A percentile compares a stretch with the other conserved stretches of the same genome.
Conservation (phyloP, 2,797 vertebrate species). For the Myotis pilosus region DNA sequence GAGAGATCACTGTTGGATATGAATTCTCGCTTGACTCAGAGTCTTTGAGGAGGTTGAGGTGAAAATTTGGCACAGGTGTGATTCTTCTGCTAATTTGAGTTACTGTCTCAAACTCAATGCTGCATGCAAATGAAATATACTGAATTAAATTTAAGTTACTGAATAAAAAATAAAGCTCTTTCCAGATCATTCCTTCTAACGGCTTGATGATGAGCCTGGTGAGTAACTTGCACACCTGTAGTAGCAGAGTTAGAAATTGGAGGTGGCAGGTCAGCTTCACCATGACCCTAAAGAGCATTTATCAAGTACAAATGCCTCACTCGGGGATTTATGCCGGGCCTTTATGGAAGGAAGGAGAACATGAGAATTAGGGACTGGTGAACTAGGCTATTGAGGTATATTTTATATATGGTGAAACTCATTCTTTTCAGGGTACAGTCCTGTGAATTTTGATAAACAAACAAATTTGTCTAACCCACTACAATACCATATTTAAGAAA, state of each 20-base stretch:
- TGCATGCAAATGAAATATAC: conserved; percentile 71
- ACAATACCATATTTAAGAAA: background rate
- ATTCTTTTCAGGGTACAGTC: background rate
- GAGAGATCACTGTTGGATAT: conserved; percentile 66
- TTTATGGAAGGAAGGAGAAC: background rate
- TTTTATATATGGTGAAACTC: background rate
- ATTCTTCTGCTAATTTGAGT: conserved; percentile 76
- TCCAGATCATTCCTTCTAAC: background rate
- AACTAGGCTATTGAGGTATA: background rate
- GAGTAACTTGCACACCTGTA: background rate
- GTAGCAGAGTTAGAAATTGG: background rate
- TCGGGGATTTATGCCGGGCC: background rate
- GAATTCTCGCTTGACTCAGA: conserved; percentile 70
- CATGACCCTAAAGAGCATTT: background rate
- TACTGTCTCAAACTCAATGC: conserved; percentile 69
- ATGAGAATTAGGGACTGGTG: background rate
- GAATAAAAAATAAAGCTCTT: conserved; percentile 52
- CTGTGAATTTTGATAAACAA: background rate
- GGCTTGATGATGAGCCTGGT: background rate
- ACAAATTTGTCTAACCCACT: background rate
- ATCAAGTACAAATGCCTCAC: background rate
- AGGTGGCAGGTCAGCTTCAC: background rate
- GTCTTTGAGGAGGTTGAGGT: conserved; percentile 61
- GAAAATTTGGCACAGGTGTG: conserved; percentile 76
- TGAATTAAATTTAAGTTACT: conserved; percentile 61